Evolutionary conservation across 64 coral and sea anemone species (phyloP).

Genomic region (Dendronephthya gigantea): DNA sequence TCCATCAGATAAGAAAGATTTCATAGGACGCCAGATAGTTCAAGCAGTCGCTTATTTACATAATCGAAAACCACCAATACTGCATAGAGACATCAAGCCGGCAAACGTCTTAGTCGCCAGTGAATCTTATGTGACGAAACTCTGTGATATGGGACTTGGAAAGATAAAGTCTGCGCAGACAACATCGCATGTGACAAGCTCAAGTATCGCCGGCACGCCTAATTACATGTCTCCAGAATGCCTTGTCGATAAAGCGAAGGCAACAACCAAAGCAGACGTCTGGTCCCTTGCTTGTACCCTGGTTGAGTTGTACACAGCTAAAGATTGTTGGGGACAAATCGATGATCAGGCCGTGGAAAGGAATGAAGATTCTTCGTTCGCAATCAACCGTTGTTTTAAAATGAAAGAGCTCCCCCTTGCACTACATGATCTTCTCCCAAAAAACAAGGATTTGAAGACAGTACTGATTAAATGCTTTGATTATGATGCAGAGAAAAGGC

Average conservation of each 20-base stretch:
- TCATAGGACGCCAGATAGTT: not conserved
- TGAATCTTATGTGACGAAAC: slow-evolving; percentile 19
- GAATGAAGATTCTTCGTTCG: not conserved
- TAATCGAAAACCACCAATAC: slow-evolving; percentile 18
- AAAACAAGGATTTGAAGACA: not conserved
- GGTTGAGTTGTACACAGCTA: slow-evolving; percentile 9
- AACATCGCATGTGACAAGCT: not conserved
- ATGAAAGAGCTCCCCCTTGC: not conserved
- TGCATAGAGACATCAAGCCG: slow-evolving; percentile 35
- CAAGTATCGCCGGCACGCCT: slow-evolving; percentile 24
- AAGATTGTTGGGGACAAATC: slow-evolving; percentile 27
- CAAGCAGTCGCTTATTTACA: slow-evolving; percentile 31
- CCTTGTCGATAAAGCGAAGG: slow-evolving; percentile 18
- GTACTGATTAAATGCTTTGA: not conserved
- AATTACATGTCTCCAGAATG: slow-evolving; percentile 40
- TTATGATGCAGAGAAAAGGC: slow-evolving; percentile 3
- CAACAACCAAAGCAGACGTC: slow-evolving; percentile 27
- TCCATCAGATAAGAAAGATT: slow-evolving; percentile 8
- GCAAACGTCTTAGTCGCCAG: slow-evolving; percentile 11
- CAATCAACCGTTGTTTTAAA: not conserved
- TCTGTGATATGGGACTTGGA: slow-evolving; percentile 29
- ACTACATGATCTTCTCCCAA: not conserved
- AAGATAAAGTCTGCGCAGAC: slow-evolving; percentile 24
- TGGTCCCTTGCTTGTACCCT: slow-evolving; percentile 30
- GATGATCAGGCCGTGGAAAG: not conserved